Conservation (phyloP, 1,140 invertebrate species). For the Danaus melanippus region DNA sequence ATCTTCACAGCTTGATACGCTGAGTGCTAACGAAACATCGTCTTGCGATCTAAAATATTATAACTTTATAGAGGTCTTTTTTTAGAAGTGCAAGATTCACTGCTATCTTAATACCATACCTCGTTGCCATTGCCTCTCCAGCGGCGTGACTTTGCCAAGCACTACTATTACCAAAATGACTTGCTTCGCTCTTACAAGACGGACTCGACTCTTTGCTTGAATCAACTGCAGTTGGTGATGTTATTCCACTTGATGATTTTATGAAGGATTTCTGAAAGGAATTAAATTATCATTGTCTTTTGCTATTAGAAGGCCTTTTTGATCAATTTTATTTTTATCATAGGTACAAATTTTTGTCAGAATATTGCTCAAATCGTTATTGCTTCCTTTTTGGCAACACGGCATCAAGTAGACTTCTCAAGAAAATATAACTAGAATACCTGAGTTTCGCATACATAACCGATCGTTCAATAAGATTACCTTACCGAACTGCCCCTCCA, state of each 20-base stretch:
- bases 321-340: neutral
- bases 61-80: neutral
- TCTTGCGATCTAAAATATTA: conserved; percentile 60
- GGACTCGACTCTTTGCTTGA: conserved; percentile 70
- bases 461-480: no score
- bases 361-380: neutral
- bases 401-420: no score
- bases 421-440: no score
- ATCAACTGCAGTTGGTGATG: conserved; percentile 51
- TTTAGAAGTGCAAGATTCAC: no score
- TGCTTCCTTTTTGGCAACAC: no score
- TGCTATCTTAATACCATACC: conserved; percentile 30
- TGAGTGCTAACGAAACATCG: conserved; percentile 64
- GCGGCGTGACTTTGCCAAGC: conserved; percentile 64
- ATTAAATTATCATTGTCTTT: neutral
- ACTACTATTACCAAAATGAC: conserved; percentile 54
- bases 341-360: neutral
- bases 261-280: conserved; percentile 57
- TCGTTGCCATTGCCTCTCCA: conserved; percentile 69
- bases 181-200: conserved; percentile 67
- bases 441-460: no score
- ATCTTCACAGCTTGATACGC: conserved; percentile 68
- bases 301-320: neutral
- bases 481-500: no score
- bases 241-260: conserved; percentile 51